Base-by-base conservation (phyloP, 1,140 invertebrate genomes). In the Latrodectus geometricus region DNA sequence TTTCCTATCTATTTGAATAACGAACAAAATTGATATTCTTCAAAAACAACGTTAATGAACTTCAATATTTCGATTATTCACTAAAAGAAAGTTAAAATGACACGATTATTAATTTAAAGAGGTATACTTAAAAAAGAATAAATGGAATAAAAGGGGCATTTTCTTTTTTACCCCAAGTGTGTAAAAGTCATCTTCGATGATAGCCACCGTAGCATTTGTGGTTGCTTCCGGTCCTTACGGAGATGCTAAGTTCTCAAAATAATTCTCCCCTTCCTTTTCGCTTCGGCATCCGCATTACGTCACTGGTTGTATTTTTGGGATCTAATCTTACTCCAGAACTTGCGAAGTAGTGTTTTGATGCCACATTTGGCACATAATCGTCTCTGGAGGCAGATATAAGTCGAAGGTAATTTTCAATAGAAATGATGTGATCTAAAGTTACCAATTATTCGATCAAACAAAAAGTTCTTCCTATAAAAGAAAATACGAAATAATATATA, bases 231-330 rank as follows among this genome's bases (percentile, higher is more conserved):
- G 72, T n/a, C 20, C 9, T 61, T 49, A 8, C 35, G 56, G 61
- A 48, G 65, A 17, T 23, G 35, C 0, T 75, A 49, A 20, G 49
- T n/a, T 23, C 82, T 76, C 56, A 84, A 84, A 84, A 84, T 84
- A 84, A 84, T 68, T 76, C 52, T 56, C 49, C 49, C 61, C 82
- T 49, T 65, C 54, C 61, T 48, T 70, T 49, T 65, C 50, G 68
- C 11, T 54, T 70, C 70, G 70, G 80, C 80, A 83, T 83, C 70
- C 73, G 61, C 35, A 54, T 84, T 75, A 76, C 82, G 82, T 84
- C 82, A 84, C 52, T 9, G 20, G 0, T 56, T 61, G 65, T 84
- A 84, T 84, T 84, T 83, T 84, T 75, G 74, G 74, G 56, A 84
- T 54, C n/a, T 68, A 56, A 83, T 83, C 80, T 74, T 48, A 69